Conservation (phyloP, 2,113 vertebrate genomes). For the Protobothrops mucrosquamatus region DNA sequence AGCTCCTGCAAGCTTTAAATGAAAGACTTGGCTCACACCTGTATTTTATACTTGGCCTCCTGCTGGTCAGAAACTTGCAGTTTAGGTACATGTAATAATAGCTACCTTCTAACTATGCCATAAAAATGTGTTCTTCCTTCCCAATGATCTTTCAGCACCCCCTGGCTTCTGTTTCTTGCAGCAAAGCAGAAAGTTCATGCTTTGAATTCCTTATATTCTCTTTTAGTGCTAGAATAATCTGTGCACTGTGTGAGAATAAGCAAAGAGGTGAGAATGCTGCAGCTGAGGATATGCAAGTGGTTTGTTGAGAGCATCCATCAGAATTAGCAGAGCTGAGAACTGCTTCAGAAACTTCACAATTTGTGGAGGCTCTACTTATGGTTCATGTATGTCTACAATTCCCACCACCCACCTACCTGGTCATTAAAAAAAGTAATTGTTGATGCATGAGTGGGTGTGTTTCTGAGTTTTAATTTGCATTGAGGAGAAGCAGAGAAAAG, state of each 20-base stretch:
- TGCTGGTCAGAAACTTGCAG: neutral
- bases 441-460: neutral
- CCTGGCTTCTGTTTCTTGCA: neutral
- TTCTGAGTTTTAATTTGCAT: neutral
- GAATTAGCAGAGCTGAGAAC: neutral
- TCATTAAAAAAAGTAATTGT: neutral
- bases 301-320: neutral
- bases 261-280: neutral
- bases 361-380: neutral
- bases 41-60: neutral
- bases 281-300: neutral
- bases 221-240: neutral
- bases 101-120: neutral
- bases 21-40: neutral
- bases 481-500: neutral
- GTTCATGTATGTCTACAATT: neutral
- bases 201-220: neutral
- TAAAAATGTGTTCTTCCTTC: neutral
- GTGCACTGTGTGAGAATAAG: neutral
- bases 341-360: neutral
- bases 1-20: neutral
- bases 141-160: neutral
- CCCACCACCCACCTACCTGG: neutral
- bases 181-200: neutral
- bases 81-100: neutral